Evolutionary conservation across 2,888 invertebrate genomes (phyloP).

Genomic region (Cheilosia vernalis): DNA sequence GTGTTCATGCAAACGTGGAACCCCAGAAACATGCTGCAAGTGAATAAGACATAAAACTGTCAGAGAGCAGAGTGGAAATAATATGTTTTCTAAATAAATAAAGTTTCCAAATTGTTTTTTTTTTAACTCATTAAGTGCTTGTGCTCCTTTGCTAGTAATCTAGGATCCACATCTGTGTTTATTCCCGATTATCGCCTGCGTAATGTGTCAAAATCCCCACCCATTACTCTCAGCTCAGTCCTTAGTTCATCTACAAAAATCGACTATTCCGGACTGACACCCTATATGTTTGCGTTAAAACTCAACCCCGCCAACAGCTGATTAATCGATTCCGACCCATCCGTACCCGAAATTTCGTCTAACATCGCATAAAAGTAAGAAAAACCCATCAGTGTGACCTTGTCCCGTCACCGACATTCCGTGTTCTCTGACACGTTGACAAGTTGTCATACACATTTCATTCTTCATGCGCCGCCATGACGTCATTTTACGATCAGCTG

Average conservation of each 20-base stretch:
- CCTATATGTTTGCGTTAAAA: constrained; percentile 1
- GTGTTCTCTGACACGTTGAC: constrained; percentile 59
- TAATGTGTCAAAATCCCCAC: not conserved
- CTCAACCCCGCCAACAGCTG: constrained; percentile 26
- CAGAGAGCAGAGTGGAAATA: not conserved
- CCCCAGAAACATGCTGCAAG: constrained; percentile 56
- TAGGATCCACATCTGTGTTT: not conserved
- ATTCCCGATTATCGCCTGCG: too few relatives aligned
- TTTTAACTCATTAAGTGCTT: too few relatives aligned
- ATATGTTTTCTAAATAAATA: too few relatives aligned
- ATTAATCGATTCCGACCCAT: constrained; percentile 58
- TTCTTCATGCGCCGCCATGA: constrained; percentile 36
- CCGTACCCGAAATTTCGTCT: not conserved
- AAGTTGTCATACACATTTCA: constrained; percentile 61
- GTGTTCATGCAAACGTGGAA: constrained; percentile 57
- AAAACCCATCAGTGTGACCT: constrained; percentile 61
- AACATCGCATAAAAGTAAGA: constrained; percentile 32
- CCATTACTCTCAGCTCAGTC: too few relatives aligned
- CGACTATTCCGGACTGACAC: not conserved
- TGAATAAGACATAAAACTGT: not conserved
- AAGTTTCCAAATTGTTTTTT: too few relatives aligned
- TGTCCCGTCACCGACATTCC: constrained; percentile 66
- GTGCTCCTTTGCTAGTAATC: too few relatives aligned
- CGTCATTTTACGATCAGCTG: constrained; percentile 73
- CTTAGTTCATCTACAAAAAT: constrained; percentile 5